These are phyloP conservation scores for Cacatua alba DNA, from an alignment of 2,113 vertebrate species.

Conservation along the genomic window DNA sequence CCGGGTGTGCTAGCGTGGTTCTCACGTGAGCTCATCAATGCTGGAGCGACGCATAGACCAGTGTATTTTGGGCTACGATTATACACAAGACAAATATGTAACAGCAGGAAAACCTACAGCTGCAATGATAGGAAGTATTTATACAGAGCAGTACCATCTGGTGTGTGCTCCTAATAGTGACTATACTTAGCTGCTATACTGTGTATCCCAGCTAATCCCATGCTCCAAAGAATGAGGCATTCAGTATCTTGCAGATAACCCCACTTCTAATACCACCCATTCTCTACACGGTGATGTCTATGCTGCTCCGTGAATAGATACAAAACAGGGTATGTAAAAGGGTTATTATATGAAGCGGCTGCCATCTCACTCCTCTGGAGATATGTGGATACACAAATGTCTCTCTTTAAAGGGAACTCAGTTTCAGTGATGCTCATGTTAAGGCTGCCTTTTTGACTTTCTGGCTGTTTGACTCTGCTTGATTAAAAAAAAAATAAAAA, in stretches of 20 bases:
- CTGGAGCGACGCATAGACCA: not conserved
- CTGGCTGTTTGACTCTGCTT: not conserved
- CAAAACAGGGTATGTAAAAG: not conserved
- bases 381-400: not conserved
- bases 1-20: not conserved
- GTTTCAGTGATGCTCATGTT: not conserved
- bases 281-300: not conserved
- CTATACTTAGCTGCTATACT: not conserved
- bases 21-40: not conserved
- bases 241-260: not conserved
- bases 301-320: not conserved
- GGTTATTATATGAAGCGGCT: not conserved
- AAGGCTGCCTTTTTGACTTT: not conserved
- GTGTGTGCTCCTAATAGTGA: not conserved
- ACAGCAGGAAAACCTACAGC: constrained; percentile 4
- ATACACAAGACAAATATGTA: constrained; percentile 18
- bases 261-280: not conserved
- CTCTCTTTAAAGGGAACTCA: not conserved
- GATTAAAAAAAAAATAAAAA: not conserved
- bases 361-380: not conserved
- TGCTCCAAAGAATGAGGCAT: not conserved
- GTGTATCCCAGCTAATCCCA: not conserved
- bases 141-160: not conserved
- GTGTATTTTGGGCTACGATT: constrained; percentile 9
- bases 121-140: not conserved